A percentile compares a stretch with the other conserved stretches of the same genome.
phyloP scores from a whole-genome alignment of 1,140 invertebrate species.

The Piezodorus guildinii region DNA sequence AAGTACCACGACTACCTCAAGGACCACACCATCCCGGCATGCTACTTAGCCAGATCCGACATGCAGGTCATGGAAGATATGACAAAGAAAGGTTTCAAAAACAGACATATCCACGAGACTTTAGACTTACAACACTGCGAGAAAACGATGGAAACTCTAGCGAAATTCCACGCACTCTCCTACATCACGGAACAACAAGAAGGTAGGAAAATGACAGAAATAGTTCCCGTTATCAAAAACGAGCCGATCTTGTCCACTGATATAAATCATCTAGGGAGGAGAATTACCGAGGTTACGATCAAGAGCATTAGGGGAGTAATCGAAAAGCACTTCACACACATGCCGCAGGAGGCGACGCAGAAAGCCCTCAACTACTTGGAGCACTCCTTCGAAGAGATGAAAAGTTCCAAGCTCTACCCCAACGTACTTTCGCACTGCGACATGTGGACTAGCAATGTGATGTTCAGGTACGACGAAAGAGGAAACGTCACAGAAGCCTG shows the following conservation, averaged over 20 bases:
- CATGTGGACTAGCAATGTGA: constrained; percentile 10
- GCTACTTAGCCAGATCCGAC: background rate
- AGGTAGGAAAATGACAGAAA: background rate
- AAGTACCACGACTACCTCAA: background rate
- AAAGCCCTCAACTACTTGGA: background rate
- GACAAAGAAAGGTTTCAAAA: constrained; percentile 1
- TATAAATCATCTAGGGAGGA: background rate
- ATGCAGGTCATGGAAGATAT: constrained; percentile 6
- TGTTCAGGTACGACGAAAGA: constrained; percentile 10
- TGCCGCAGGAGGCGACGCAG: background rate
- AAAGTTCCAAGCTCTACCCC: background rate
- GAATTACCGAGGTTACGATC: background rate
- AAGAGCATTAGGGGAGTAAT: background rate
- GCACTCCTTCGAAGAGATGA: background rate
- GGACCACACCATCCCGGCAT: background rate
- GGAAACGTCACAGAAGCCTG: background rate
- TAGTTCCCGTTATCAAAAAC: background rate
- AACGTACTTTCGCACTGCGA: constrained; percentile 8
- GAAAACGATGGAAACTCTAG: background rate
- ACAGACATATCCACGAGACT: background rate
- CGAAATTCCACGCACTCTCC: background rate
- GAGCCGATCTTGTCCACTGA: background rate
- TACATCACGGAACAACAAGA: background rate
- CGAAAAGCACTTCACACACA: background rate
- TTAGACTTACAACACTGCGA: constrained; percentile 7